phyloP scores from a whole-genome alignment of 2,797 vertebrate genomes.

The Poeciliopsis infans region DNA sequence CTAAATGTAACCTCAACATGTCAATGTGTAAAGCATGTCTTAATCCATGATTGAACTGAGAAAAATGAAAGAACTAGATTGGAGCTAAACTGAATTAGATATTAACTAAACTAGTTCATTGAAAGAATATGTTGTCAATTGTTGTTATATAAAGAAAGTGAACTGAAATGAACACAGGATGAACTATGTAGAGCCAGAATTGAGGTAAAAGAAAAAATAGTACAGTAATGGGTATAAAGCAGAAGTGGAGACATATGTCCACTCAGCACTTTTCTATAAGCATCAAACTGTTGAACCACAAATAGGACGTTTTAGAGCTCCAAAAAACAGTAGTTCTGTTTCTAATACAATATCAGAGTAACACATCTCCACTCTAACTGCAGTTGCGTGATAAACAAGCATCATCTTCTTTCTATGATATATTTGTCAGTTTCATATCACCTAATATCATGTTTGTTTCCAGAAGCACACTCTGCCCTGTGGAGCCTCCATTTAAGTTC shows the following conservation, averaged over 20 bases:
- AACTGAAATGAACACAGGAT: background rate
- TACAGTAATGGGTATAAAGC: background rate
- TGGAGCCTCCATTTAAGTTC: background rate
- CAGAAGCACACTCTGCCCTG: background rate
- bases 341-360: background rate
- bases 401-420: background rate
- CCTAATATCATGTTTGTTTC: background rate
- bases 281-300: background rate
- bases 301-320: too few relatives aligned
- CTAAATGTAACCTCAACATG: background rate
- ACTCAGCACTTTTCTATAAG: slow-evolving; percentile 3
- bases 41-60: background rate
- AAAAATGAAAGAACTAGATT: background rate
- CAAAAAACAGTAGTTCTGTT: background rate
- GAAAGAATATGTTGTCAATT: background rate
- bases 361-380: background rate
- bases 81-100: background rate
- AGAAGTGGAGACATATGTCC: background rate
- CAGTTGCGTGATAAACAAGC: background rate
- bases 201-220: background rate
- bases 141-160: background rate
- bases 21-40: background rate
- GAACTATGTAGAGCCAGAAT: background rate
- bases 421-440: background rate
- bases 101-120: background rate